Evolutionary conservation across 2,113 vertebrate genomes (phyloP).

Genomic region (Notechis scutatus): DNA sequence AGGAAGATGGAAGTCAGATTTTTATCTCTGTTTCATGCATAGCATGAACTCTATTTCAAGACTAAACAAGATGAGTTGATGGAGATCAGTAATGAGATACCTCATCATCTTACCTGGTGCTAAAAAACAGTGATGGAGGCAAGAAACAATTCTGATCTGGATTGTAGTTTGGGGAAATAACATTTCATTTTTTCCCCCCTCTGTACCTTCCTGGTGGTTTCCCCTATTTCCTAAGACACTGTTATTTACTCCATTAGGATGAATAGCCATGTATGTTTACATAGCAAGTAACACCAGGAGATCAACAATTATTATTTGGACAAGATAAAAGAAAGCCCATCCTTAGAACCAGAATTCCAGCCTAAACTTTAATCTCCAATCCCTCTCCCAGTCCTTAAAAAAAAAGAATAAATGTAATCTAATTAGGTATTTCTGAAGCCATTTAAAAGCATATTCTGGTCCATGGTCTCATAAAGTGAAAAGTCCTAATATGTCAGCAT

Average conservation of each 20-base stretch:
- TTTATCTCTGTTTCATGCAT: not conserved
- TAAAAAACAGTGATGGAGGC: not conserved
- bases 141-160: not conserved
- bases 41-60: not conserved
- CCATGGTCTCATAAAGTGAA: constrained; percentile 38
- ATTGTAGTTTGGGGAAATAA: not conserved
- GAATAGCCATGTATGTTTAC: not conserved
- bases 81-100: not conserved
- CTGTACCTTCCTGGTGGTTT: not conserved
- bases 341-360: not conserved
- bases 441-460: constrained; percentile 30
- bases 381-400: not conserved
- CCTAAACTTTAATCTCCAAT: not conserved
- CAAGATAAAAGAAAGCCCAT: not conserved
- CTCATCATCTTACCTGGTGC: not conserved
- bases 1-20: not conserved
- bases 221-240: not conserved
- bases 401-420: not conserved
- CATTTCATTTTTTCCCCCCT: not conserved
- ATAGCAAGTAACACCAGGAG: not conserved
- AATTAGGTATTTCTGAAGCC: constrained; percentile 5
- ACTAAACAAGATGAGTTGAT: not conserved
- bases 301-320: not conserved
- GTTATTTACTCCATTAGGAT: not conserved
- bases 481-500: constrained; percentile 20